These are phyloP conservation scores for Eufriesea mexicana DNA, from an alignment of 1,140 invertebrate genomes.

Conservation along the genomic window DNA sequence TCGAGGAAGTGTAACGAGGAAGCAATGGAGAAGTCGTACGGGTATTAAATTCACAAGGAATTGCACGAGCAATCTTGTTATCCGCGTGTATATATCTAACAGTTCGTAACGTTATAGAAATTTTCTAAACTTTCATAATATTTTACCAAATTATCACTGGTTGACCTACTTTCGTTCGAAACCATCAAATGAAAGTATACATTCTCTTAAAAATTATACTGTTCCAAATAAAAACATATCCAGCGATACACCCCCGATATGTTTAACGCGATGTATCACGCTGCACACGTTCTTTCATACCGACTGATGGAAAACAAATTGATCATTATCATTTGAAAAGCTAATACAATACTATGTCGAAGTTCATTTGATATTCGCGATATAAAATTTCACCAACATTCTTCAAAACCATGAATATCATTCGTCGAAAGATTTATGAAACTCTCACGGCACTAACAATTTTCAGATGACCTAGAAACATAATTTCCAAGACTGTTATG, in stretches of 20 bases:
- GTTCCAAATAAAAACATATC: neutral
- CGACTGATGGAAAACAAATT: neutral
- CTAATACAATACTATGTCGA: neutral
- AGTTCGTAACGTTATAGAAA: neutral
- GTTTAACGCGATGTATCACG: neutral
- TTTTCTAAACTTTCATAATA: slow-evolving; percentile 3
- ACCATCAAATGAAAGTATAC: neutral
- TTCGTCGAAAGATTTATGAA: neutral
- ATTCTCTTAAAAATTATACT: neutral
- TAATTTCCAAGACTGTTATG: neutral
- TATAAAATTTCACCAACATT: neutral
- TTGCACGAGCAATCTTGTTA: neutral
- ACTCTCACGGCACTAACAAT: neutral
- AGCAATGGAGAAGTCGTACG: neutral
- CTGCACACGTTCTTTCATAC: neutral
- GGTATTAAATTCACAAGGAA: neutral
- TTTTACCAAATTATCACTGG: neutral
- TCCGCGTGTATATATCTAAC: neutral
- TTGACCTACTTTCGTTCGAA: slow-evolving; percentile 1
- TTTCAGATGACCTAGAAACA: slow-evolving; percentile 26
- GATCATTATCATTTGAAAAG: neutral
- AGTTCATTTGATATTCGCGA: neutral
- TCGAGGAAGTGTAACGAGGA: slow-evolving; percentile 35
- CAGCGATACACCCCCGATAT: neutral
- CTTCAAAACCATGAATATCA: slow-evolving; percentile 9